Evolutionary conservation across 2,113 vertebrate species (phyloP), one percentile per base, ranked within the genome.

Genomic region (Mesitornis unicolor): DNA sequence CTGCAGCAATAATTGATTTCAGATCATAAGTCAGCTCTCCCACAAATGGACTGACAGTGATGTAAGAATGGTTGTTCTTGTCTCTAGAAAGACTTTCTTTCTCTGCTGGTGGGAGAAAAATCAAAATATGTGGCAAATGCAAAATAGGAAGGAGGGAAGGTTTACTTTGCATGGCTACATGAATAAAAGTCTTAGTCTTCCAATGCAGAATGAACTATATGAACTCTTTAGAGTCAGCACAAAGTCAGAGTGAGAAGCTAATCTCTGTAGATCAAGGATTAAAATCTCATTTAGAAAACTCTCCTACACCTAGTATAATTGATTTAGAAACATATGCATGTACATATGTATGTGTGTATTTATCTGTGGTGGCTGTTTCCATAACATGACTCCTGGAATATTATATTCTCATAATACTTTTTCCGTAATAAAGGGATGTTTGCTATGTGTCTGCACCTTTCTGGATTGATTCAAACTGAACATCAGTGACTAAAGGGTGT

Each of bases 231-330:
- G 64, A 77, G 33, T 16, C 11, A 70, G 18, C 7, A 9, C 8
- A 64, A 0, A 40, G 80, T 35, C 10, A 53, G 38, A 73, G 8
- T 24, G 16, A 63, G 25, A 48, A 50, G 6, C 28, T 74, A 7
- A 33, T 67, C 36, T 65, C 8, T 78, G 9, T 73, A 60, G 26
- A 25, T 42, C 18, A 25, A n/a, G 74, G n/a, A 3, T 26, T n/a
- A 35, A 77, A 73, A 65, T 26, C 8, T 51, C 16, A 22, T 19
- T 71, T 85, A 43, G 38, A 47, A 93, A 80, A 64, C 6, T 45
- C 42, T 35, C 24, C 40, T 61, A 16, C 4, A 33, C 0, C 0
- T 1, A 29, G 8, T 50, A 9, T 26, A 0, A 16, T 3, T 36
- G 16, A 14, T 60, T 73, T 80, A 36, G n/a, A 82, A 75, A n/a